phyloP scores from a whole-genome alignment of 2,113 vertebrate species.

The Charina bottae region DNA sequence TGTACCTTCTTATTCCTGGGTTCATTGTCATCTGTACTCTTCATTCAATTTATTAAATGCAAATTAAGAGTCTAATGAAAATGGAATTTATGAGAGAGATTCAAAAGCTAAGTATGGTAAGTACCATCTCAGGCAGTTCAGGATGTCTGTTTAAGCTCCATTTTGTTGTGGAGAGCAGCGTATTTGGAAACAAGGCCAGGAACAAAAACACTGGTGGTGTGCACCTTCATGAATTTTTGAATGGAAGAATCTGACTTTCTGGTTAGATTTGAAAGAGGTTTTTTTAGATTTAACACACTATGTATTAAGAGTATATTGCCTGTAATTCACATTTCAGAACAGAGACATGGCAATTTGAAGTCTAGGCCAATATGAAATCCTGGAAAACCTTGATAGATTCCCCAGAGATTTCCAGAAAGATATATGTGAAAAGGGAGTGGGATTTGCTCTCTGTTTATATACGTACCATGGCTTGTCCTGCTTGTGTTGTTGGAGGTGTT shows the following conservation, averaged over 20 bases:
- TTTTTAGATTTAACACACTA: background rate
- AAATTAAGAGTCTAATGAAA: background rate
- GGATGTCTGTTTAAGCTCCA: background rate
- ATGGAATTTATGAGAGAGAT: background rate
- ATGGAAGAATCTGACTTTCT: background rate
- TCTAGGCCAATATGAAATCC: background rate
- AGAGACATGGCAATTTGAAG: background rate
- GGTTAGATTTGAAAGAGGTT: background rate
- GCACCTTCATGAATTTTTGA: background rate
- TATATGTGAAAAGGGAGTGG: too few relatives aligned
- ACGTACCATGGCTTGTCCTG: too few relatives aligned
- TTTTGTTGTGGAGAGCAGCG: background rate
- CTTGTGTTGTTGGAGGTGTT: too few relatives aligned
- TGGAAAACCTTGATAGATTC: background rate
- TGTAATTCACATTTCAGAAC: background rate
- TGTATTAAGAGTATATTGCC: background rate
- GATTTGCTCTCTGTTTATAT: too few relatives aligned
- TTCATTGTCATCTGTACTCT: background rate
- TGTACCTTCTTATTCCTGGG: background rate
- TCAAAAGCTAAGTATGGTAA: background rate
- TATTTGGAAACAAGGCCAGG: background rate
- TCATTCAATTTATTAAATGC: background rate
- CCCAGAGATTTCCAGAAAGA: background rate
- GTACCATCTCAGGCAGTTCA: background rate
- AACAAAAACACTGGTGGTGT: background rate